phyloP scores from a whole-genome alignment of 2,113 vertebrate species.

The Aegotheles bennettii region DNA sequence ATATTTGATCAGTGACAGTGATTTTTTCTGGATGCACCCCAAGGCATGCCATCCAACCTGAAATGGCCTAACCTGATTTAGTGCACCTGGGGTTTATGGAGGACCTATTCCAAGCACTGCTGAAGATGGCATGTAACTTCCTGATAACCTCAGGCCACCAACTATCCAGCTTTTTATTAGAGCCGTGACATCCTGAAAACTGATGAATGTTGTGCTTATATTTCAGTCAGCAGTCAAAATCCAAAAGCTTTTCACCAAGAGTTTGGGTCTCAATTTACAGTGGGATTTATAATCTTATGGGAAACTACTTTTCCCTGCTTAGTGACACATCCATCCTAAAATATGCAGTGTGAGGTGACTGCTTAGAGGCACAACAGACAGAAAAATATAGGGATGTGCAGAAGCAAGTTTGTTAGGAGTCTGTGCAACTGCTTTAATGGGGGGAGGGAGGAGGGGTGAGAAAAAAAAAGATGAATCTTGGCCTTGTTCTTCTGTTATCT shows the following conservation, averaged over 20 bases:
- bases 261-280: not conserved
- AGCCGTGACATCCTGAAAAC: not conserved
- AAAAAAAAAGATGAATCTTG: not conserved
- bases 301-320: not conserved
- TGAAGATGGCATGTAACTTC: not conserved
- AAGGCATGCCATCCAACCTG: constrained; percentile 12
- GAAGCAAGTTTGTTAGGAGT: not conserved
- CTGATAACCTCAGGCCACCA: not conserved
- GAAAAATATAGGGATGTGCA: not conserved
- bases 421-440: not conserved
- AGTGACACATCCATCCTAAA: not conserved
- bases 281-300: not conserved
- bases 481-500: constrained; percentile 13
- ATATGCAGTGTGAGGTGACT: not conserved
- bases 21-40: constrained; percentile 42
- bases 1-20: constrained; percentile 23
- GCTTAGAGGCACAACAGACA: not conserved
- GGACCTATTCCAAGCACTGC: not conserved
- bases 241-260: not conserved
- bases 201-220: not conserved
- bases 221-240: not conserved
- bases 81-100: constrained; percentile 12
- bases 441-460: not conserved
- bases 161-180: not conserved
- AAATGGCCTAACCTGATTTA: not conserved